Percentiles rank a stretch among this genome's conserved stretches.
Evolutionary conservation across 2,797 vertebrate genomes (phyloP).

Genomic region (Phalanger gymnotis): DNA sequence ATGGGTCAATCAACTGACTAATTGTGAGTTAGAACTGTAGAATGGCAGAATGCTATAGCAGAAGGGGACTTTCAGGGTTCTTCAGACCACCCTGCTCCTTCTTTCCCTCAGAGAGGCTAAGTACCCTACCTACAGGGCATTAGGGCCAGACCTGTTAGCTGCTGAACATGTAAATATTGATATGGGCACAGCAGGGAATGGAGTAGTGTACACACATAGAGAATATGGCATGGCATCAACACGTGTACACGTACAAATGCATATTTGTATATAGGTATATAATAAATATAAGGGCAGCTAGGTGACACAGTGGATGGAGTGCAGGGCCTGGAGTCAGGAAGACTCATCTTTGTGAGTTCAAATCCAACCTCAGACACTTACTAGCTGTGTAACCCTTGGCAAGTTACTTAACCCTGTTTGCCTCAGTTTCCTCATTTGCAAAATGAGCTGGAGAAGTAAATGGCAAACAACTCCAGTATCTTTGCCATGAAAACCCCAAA

Average conservation of each 20-base stretch:
- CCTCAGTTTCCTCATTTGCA: not conserved
- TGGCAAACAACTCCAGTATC: not conserved
- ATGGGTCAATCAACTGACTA: not conserved
- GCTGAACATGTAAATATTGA: not conserved
- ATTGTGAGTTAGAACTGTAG: not conserved
- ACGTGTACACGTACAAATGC: fast-evolving
- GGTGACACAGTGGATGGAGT: not conserved
- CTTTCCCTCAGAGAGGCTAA: not conserved
- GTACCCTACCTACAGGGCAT: not conserved
- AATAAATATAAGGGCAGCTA: not conserved
- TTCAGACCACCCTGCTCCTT: not conserved
- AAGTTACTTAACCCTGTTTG: not conserved
- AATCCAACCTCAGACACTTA: not conserved
- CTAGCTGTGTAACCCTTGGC: not conserved
- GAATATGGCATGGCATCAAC: not conserved
- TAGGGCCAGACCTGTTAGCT: not conserved
- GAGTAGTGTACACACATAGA: not conserved
- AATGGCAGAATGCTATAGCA: not conserved
- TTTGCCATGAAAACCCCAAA: not conserved
- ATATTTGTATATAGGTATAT: not conserved
- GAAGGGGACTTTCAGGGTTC: too few relatives aligned
- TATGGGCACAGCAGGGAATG: not conserved
- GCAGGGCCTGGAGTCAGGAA: not conserved
- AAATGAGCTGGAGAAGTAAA: not conserved
- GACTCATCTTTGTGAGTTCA: not conserved